phyloP scores from a whole-genome alignment of 2,113 vertebrate species.

The Dendropsophus ebraccatus region DNA sequence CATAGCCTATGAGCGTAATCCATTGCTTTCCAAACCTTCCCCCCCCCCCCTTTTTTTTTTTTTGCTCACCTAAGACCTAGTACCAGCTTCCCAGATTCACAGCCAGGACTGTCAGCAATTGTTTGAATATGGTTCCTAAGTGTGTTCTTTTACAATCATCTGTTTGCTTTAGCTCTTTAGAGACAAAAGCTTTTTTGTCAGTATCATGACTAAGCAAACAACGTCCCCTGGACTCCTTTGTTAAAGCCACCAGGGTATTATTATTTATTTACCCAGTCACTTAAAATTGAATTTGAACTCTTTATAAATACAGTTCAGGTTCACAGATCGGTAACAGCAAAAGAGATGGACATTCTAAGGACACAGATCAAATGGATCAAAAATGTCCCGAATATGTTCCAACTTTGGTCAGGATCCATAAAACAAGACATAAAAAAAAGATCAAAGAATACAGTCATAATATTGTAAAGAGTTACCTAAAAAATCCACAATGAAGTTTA shows the following conservation, averaged over 20 bases:
- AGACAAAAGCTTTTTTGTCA: conserved; percentile 84
- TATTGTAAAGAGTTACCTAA: too few species aligned
- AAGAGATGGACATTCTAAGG: neutral
- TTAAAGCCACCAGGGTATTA: conserved; percentile 84
- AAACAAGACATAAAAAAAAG: neutral
- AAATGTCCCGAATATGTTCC: neutral
- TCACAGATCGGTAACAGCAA: conserved; percentile 53
- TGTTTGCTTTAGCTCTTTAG: conserved; percentile 85
- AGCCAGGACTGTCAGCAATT: conserved; percentile 76
- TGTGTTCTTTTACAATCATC: conserved; percentile 86
- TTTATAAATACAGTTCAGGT: conserved; percentile 81
- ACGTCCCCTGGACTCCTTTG: conserved; percentile 80
- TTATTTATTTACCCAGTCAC: conserved; percentile 83
- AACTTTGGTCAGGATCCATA: neutral
- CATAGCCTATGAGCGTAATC: neutral
- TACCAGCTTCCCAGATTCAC: conserved; percentile 77
- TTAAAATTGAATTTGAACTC: conserved; percentile 83
- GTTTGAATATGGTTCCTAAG: conserved; percentile 85
- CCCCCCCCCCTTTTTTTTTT: too few species aligned
- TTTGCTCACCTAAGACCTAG: conserved; percentile 59
- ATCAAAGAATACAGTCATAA: neutral
- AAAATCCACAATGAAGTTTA: neutral
- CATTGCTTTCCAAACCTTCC: neutral
- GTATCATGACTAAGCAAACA: conserved; percentile 84
- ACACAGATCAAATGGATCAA: neutral